A percentile compares a stretch with the other conserved stretches of the same genome.
Conservation (phyloP, 2,113 vertebrate genomes). For the Anarrhichthys ocellatus region DNA sequence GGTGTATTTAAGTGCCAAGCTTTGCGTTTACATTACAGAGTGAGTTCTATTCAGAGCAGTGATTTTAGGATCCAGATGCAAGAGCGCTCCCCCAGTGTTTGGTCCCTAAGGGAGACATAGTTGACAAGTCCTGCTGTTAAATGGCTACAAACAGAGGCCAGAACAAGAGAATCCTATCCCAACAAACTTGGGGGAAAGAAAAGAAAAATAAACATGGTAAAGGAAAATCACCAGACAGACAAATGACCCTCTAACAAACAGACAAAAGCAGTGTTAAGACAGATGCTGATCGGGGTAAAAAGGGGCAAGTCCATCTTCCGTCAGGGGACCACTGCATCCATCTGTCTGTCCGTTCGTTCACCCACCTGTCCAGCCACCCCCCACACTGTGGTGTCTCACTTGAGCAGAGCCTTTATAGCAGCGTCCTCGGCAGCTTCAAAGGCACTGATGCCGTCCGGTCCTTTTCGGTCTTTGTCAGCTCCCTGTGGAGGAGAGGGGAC, state of each 20-base stretch:
- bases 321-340: slow-evolving; percentile 79
- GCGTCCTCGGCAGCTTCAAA: slow-evolving; percentile 90
- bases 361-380: slow-evolving; percentile 68
- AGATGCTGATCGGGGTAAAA: slow-evolving; percentile 84
- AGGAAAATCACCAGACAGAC: slow-evolving; percentile 63
- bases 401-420: slow-evolving; percentile 92
- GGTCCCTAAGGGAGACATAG: slow-evolving; percentile 72
- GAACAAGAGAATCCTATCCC: slow-evolving; percentile 74
- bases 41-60: slow-evolving; percentile 64
- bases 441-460: slow-evolving; percentile 88
- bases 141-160: slow-evolving; percentile 72
- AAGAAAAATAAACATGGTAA: slow-evolving; percentile 81
- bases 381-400: slow-evolving; percentile 81
- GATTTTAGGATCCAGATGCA: slow-evolving; percentile 52
- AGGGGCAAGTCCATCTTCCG: slow-evolving; percentile 78
- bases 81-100: slow-evolving; percentile 60
- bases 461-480: slow-evolving; percentile 92
- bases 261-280: slow-evolving; percentile 89
- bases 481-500: slow-evolving; percentile 84
- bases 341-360: slow-evolving; percentile 79
- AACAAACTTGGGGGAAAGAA: slow-evolving; percentile 71
- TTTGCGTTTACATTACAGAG: slow-evolving; percentile 49
- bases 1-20: slow-evolving; percentile 62
- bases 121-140: slow-evolving; percentile 62
- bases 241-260: slow-evolving; percentile 77